Percentiles rank a stretch among this genome's conserved stretches.
phyloP scores from a whole-genome alignment of 2,797 vertebrate genomes.

The Heliangelus exortis region DNA sequence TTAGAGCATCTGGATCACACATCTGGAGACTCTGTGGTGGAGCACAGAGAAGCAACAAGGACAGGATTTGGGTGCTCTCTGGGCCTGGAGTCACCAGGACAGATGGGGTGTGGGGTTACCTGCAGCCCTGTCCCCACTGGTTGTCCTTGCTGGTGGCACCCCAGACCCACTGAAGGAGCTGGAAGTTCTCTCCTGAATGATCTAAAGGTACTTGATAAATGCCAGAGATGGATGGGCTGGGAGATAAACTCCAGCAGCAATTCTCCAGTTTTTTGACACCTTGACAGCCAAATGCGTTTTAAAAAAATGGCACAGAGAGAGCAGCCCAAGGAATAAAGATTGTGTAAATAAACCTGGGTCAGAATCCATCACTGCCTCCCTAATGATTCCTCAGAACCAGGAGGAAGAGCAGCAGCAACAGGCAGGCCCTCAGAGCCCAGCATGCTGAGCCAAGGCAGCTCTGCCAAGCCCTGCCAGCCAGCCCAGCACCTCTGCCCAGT shows the following conservation, averaged over 20 bases:
- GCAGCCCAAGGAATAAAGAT: background rate
- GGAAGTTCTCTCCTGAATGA: background rate
- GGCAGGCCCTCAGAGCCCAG: background rate
- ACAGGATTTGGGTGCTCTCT: background rate
- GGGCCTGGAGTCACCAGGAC: background rate
- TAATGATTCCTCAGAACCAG: accelerated
- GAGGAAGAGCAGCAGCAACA: background rate
- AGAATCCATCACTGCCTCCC: background rate
- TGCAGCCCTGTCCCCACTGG: accelerated
- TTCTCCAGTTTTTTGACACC: slow-evolving; percentile 23
- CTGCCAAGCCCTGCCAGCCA: background rate
- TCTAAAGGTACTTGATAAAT: background rate
- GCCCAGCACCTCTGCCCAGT: accelerated
- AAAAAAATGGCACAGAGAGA: background rate
- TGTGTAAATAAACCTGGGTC: background rate
- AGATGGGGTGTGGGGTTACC: no score
- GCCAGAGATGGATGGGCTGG: background rate
- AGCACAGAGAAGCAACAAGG: background rate
- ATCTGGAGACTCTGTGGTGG: background rate
- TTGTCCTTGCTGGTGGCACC: background rate
- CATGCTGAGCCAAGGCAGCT: background rate
- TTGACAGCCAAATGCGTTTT: slow-evolving; percentile 5
- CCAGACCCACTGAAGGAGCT: background rate
- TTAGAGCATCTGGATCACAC: background rate
- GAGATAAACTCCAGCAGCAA: slow-evolving; percentile 39